These are phyloP conservation scores for Artemia sp. DNA, from an alignment of 2,888 invertebrate species.

Conservation along the genomic window DNA sequence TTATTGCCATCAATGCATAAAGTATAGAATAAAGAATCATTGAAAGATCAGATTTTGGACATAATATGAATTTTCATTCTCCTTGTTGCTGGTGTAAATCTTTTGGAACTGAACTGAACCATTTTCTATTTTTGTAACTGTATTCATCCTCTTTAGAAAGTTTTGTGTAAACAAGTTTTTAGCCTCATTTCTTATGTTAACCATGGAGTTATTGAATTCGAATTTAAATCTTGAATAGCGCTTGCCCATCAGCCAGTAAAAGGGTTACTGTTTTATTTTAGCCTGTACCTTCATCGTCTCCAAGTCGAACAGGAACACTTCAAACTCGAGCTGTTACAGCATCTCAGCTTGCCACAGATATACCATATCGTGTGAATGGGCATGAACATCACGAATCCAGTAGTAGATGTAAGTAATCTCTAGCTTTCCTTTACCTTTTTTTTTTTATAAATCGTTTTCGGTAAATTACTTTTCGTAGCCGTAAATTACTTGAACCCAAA, in stretches of 20 bases:
- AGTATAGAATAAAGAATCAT: no score
- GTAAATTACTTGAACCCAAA: no score
- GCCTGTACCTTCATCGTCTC: constrained; percentile 37
- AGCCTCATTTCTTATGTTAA: not conserved
- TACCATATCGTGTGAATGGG: constrained; percentile 37
- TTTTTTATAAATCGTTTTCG: no score
- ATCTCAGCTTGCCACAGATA: constrained; percentile 76
- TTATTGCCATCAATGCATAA: no score
- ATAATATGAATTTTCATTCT: no score
- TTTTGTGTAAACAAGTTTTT: not conserved
- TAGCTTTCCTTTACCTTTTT: not conserved
- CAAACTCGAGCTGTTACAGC: constrained; percentile 81
- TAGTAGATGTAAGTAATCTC: not conserved
- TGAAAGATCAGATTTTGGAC: no score
- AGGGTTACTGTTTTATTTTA: constrained; percentile 26
- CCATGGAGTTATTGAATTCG: not conserved
- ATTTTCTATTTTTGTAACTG: not conserved
- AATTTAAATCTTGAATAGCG: constrained; percentile 19
- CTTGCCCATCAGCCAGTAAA: constrained; percentile 16
- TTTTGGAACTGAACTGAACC: not conserved
- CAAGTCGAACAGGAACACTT: constrained; percentile 58
- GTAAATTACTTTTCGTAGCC: no score
- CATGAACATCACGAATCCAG: not conserved
- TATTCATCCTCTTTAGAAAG: constrained; percentile 16
- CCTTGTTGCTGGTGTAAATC: not conserved